phyloP scores from a whole-genome alignment of 2,888 invertebrate species.

The Synergus umbraculus region DNA sequence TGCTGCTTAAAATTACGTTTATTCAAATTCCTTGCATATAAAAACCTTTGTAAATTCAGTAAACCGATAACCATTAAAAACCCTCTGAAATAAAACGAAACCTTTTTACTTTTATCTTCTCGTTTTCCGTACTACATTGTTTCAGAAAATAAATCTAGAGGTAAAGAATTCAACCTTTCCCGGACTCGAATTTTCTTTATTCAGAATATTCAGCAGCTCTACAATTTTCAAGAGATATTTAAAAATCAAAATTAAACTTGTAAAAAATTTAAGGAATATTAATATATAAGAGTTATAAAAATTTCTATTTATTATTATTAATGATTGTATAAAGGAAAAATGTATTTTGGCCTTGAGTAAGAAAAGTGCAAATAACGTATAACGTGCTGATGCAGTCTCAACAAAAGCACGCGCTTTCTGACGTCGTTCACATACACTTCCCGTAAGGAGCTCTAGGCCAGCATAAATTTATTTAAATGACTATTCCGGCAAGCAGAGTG shows the following conservation, averaged over 20 bases:
- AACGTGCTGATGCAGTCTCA: conserved; percentile 15
- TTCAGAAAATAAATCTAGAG: neutral
- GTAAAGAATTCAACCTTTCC: neutral
- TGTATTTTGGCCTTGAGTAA: neutral
- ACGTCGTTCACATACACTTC: conserved; percentile 31
- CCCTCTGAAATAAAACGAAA: neutral
- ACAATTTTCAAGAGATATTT: neutral
- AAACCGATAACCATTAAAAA: neutral
- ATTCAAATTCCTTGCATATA: too few species aligned
- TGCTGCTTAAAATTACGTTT: too few species aligned
- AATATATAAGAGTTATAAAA: too few species aligned
- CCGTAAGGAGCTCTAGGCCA: conserved; percentile 52
- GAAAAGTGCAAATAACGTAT: neutral
- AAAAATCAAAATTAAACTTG: neutral
- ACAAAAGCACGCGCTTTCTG: conserved; percentile 29
- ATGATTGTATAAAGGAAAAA: neutral
- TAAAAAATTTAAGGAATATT: too few species aligned
- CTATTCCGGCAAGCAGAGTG: conserved; percentile 54
- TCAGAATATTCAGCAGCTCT: neutral
- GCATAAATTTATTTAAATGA: conserved; percentile 62
- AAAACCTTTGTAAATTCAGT: neutral
- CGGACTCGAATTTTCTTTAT: too few species aligned
- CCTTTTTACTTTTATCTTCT: neutral
- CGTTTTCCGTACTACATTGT: too few species aligned
- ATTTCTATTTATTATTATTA: too few species aligned